phyloP scores from a whole-genome alignment of 2,888 invertebrate genomes.

The Malacosoma neustria region DNA sequence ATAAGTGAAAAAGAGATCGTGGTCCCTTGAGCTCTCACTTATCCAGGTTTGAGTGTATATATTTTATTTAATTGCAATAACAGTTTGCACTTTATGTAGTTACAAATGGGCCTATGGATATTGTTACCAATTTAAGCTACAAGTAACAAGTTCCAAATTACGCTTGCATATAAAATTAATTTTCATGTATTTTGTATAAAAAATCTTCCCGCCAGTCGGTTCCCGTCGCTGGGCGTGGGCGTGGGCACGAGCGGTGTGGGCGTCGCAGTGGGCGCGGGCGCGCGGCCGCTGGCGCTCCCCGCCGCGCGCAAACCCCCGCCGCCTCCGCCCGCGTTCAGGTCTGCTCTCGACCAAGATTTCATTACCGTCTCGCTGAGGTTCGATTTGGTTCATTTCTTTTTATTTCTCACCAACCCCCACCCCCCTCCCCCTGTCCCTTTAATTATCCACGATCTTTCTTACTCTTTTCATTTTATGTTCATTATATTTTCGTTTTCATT shows the following conservation, averaged over 20 bases:
- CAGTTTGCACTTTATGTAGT: too few relatives aligned
- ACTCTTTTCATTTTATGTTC: constrained; percentile 3
- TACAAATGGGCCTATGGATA: too few relatives aligned
- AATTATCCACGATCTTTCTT: not conserved
- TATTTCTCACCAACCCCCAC: constrained; percentile 5
- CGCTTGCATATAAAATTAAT: too few relatives aligned
- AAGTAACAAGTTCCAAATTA: too few relatives aligned
- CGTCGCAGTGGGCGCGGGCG: constrained; percentile 28
- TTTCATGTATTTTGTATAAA: too few relatives aligned
- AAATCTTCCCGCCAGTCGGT: too few relatives aligned
- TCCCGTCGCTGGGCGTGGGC: constrained; percentile 42
- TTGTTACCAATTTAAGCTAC: too few relatives aligned
- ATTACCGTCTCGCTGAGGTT: constrained; percentile 82
- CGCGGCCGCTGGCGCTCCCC: constrained; percentile 41
- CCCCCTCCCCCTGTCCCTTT: constrained; percentile 1
- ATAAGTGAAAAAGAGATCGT: too few relatives aligned
- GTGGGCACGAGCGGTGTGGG: constrained; percentile 21
- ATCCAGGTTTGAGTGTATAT: too few relatives aligned
- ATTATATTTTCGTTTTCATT: constrained; percentile 5
- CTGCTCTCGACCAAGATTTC: constrained; percentile 79
- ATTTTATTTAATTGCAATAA: too few relatives aligned
- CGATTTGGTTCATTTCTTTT: constrained; percentile 45
- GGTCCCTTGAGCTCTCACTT: too few relatives aligned
- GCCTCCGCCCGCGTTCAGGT: constrained; percentile 81
- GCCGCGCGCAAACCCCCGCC: constrained; percentile 76